Evolutionary conservation across 1,140 invertebrate species (phyloP).

Genomic region (Theocolax elegans): DNA sequence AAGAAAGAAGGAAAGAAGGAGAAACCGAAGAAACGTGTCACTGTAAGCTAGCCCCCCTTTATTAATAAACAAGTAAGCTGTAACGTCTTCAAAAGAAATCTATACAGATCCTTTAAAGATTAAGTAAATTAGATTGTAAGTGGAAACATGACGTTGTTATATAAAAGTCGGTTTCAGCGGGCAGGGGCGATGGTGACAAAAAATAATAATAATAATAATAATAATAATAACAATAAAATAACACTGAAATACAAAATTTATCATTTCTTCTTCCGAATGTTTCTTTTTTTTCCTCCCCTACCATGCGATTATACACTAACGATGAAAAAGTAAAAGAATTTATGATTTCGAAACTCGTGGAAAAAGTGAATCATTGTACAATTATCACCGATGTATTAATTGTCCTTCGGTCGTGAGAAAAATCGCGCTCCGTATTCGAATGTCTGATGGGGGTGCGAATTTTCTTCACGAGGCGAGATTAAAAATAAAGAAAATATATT

Average conservation of each 20-base stretch:
- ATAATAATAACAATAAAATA: no score
- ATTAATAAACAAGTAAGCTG: constrained; percentile 33
- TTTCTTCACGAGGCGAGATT: constrained; percentile 32
- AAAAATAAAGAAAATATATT: constrained; percentile 13
- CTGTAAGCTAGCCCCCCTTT: constrained; percentile 16
- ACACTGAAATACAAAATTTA: no score
- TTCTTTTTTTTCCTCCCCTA: no score
- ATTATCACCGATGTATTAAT: constrained; percentile 32
- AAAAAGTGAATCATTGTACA: constrained; percentile 16
- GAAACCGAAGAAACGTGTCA: constrained; percentile 30
- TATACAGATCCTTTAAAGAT: constrained; percentile 33
- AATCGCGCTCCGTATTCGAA: constrained; percentile 14
- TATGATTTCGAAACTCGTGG: not conserved
- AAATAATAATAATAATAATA: constrained; percentile 37
- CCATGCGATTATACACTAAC: no score
- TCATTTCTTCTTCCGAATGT: no score
- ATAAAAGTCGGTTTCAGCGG: constrained; percentile 53
- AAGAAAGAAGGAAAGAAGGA: constrained; percentile 32
- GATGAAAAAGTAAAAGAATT: not conserved
- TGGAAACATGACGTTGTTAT: constrained; percentile 46
- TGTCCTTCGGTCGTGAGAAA: constrained; percentile 28
- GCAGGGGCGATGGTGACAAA: constrained; percentile 47
- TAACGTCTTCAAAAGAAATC: constrained; percentile 30
- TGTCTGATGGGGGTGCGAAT: constrained; percentile 11
- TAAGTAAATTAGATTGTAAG: constrained; percentile 53